Evolutionary conservation across 92 coral and sea anemone species (phyloP).

Genomic region (Actinostola sp.): DNA sequence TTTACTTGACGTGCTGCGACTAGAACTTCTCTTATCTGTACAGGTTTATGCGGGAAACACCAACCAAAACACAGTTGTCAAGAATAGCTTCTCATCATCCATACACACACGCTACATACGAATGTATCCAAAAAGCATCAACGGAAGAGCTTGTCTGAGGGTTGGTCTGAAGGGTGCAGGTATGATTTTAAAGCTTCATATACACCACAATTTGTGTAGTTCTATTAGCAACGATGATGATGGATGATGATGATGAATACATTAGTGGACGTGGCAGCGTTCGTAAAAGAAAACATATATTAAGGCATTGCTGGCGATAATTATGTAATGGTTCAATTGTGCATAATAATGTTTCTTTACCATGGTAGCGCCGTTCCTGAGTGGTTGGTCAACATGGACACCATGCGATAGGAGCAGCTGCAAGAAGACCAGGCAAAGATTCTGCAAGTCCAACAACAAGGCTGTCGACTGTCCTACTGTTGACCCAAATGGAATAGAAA

Average conservation of each 20-base stretch:
- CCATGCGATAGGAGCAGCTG: slow-evolving; percentile 19
- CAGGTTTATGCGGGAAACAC: slow-evolving; percentile 34
- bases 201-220: not conserved
- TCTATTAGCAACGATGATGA: too few relatives aligned
- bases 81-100: not conserved
- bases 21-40: not conserved
- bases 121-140: slow-evolving; percentile 13
- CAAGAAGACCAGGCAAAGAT: slow-evolving; percentile 9
- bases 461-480: slow-evolving; percentile 11
- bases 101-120: slow-evolving; percentile 19
- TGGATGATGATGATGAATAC: too few relatives aligned
- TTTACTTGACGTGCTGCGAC: not conserved
- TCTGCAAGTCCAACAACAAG: slow-evolving; percentile 4
- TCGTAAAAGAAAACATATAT: not conserved
- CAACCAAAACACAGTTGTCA: slow-evolving; percentile 9
- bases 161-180: slow-evolving; percentile 11
- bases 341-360: not conserved
- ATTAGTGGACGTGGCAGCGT: too few relatives aligned
- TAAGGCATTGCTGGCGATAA: too few relatives aligned
- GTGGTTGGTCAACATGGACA: slow-evolving; percentile 20
- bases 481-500: slow-evolving; percentile 7
- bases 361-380: not conserved
- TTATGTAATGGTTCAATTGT: too few relatives aligned
- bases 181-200: not conserved
- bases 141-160: slow-evolving; percentile 6